Conservation (phyloP, 2,888 invertebrate genomes). For the Unio delphinus region DNA sequence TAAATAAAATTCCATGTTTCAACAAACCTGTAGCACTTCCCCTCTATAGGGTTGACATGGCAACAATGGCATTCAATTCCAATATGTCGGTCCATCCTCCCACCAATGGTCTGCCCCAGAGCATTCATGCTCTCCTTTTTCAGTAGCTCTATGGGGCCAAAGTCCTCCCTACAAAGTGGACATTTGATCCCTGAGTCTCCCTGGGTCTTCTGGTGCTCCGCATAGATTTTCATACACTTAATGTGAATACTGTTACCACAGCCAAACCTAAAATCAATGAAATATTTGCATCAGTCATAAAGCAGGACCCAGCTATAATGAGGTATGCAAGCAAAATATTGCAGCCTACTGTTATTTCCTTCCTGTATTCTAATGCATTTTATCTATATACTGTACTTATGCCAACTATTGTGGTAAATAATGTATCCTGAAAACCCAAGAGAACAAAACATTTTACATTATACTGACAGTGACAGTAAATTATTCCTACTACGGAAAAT, state of each 20-base stretch:
- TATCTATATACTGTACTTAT: neutral
- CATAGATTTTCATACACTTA: slow-evolving; percentile 72
- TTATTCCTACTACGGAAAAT: too few relatives aligned
- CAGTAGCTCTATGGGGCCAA: slow-evolving; percentile 67
- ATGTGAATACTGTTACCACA: slow-evolving; percentile 72
- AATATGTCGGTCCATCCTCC: slow-evolving; percentile 57
- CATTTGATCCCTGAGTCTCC: slow-evolving; percentile 66
- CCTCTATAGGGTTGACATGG: slow-evolving; percentile 62
- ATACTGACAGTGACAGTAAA: too few relatives aligned
- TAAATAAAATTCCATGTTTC: too few relatives aligned
- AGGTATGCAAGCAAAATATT: neutral
- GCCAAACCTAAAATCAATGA: slow-evolving; percentile 58
- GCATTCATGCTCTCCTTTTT: slow-evolving; percentile 67
- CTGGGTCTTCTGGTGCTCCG: slow-evolving; percentile 68
- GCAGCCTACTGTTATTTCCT: neutral
- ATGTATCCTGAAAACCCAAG: too few relatives aligned
- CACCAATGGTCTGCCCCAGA: slow-evolving; percentile 40
- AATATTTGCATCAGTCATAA: neutral
- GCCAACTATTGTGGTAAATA: too few relatives aligned
- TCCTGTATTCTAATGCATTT: neutral
- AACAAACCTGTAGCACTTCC: slow-evolving; percentile 69
- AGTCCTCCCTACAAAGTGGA: slow-evolving; percentile 71
- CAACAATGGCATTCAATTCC: slow-evolving; percentile 65
- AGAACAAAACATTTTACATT: too few relatives aligned
- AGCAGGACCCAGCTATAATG: neutral